Conservation (phyloP, 2,888 invertebrate genomes). For the Rosalia funebris region DNA sequence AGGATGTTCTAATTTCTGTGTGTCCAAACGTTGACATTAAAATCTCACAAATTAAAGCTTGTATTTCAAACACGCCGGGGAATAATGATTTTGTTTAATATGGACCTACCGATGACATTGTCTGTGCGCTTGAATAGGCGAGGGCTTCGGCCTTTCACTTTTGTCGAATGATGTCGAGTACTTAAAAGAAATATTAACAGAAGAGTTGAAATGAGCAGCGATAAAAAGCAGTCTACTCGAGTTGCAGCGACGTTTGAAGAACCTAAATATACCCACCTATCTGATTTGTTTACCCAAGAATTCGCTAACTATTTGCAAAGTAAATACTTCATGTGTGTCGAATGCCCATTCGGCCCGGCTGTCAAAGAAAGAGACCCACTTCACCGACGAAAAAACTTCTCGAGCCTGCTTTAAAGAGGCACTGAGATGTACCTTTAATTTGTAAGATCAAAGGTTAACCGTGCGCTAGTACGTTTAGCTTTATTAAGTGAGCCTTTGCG, state of each 20-base stretch:
- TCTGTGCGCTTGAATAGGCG: too few species aligned
- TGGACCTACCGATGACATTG: too few species aligned
- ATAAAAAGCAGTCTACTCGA: neutral
- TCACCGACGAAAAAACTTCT: conserved; percentile 13
- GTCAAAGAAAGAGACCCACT: conserved; percentile 18
- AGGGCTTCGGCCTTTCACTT: too few species aligned
- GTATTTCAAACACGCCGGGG: too few species aligned
- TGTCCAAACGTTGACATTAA: too few species aligned
- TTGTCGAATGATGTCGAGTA: too few species aligned
- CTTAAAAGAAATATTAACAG: too few species aligned
- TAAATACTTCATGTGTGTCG: conserved; percentile 18
- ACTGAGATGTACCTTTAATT: conserved; percentile 14
- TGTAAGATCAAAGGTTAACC: conserved; percentile 15
- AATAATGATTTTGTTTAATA: too few species aligned
- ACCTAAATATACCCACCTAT: conserved; percentile 4
- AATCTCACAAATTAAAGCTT: too few species aligned
- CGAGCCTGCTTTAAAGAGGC: conserved; percentile 1
- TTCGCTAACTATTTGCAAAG: conserved; percentile 16
- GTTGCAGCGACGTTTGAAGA: neutral
- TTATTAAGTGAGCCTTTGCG: conserved; percentile 11
- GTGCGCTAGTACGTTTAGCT: conserved; percentile 1
- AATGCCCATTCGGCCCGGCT: conserved; percentile 17
- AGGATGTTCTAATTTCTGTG: too few species aligned
- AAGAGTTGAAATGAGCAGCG: too few species aligned
- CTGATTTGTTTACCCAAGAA: conserved; percentile 20